Base-by-base conservation (phyloP, 2,113 vertebrate genomes). In the Lasiurus borealis region DNA sequence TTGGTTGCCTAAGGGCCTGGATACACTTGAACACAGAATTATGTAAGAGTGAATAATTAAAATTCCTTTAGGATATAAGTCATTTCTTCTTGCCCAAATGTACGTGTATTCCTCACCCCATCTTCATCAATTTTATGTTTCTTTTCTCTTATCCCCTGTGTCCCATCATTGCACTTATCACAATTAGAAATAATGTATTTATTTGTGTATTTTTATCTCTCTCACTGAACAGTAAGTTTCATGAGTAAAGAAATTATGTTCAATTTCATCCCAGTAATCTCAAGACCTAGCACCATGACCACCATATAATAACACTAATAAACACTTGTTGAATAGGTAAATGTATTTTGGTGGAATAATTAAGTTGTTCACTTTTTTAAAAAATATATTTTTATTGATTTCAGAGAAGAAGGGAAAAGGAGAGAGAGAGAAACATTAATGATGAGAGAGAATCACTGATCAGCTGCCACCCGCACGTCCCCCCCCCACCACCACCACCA, bases 181-280 rank as follows among this genome's bases (percentile, higher is more conserved):
- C n/a, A 94, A 54, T 57, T 85, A 71, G 5, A 92, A 95, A 87
- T 84, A 66, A 91, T 6, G 69, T 57, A 77, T 90, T 73, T 76
- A 46, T 91, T 75, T 83, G 31, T 66, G 7, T 64, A 46, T 87
- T 80, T 71, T 92, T 78, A 57, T 46, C 29, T 57, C 12, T 94
- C n/a, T 71, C 29, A 86, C 6, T 36, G 71, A 85, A 77, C 6
- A 73, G 25, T 34, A 88, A 64, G 6, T 9, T 73, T 57, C 19
- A 27, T 3, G 19, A n/a, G 18, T 48, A 76, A 95, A 75, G 44
- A 52, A 27, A 90, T 6, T 59, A 36, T 29, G 31, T 68, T 19
- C 62, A 59, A 66, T 72, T 91, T 76, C 68, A 85, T 44, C 36
- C 36, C 29, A 94, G 13, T 6, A 71, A 46, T 72, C 14, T 52